phyloP scores from a whole-genome alignment of 2,888 invertebrate species.

The Hofmannophila pseudospretella region DNA sequence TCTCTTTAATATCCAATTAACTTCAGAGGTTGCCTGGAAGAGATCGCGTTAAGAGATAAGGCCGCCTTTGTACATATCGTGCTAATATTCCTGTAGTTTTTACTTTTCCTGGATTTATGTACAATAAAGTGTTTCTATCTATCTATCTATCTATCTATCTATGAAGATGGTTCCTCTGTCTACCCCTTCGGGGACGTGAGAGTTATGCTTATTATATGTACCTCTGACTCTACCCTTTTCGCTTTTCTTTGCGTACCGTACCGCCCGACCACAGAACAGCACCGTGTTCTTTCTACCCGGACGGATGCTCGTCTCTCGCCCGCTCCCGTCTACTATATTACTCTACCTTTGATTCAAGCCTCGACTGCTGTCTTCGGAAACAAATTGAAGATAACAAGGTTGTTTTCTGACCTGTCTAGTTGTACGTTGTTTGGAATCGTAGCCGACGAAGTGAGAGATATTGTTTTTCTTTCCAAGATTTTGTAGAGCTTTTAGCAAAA shows the following conservation, averaged over 20 bases:
- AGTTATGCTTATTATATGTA: too few species aligned
- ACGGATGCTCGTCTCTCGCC: constrained; percentile 39
- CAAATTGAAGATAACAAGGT: constrained; percentile 69
- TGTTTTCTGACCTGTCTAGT: constrained; percentile 55
- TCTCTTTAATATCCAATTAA: too few species aligned
- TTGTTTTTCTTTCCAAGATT: constrained; percentile 45
- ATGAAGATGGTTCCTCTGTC: too few species aligned
- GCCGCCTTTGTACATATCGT: too few species aligned
- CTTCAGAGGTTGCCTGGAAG: too few species aligned
- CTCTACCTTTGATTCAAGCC: constrained; percentile 47
- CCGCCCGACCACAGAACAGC: constrained; percentile 25
- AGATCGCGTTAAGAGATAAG: too few species aligned
- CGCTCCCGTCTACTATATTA: constrained; percentile 37
- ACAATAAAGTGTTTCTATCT: too few species aligned
- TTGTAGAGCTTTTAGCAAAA: constrained; percentile 33
- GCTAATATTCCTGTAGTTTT: too few species aligned
- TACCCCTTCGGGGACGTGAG: too few species aligned
- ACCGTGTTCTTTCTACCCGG: constrained; percentile 49
- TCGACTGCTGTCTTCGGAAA: constrained; percentile 53
- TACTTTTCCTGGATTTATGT: too few species aligned
- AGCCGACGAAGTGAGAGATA: constrained; percentile 40
- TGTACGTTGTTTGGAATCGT: constrained; percentile 46
- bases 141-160: too few species aligned
- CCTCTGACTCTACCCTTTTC: background rate
- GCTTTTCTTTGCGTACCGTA: background rate